Conservation (phyloP, 2,113 vertebrate genomes). For the Tragulus kanchil region DNA sequence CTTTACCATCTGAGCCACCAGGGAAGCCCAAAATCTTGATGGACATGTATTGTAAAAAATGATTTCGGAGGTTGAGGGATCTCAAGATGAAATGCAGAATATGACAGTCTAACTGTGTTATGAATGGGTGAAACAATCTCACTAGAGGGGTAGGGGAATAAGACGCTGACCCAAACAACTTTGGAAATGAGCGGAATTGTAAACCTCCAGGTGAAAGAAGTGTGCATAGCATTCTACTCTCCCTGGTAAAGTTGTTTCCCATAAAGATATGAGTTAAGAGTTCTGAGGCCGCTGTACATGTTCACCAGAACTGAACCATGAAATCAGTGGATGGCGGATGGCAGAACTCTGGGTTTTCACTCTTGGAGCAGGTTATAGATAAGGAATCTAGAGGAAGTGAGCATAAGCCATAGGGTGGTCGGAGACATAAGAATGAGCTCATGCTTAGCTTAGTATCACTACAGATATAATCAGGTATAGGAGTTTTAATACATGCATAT, state of each 20-base stretch:
- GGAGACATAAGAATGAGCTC: neutral
- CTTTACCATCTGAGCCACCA: too few relatives aligned
- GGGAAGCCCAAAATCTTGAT: too few relatives aligned
- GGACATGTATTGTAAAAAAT: neutral
- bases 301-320: neutral
- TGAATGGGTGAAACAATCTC: neutral
- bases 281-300: neutral
- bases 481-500: neutral
- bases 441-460: neutral
- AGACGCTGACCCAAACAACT: neutral
- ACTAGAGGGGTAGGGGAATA: neutral
- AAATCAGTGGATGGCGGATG: neutral
- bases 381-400: neutral
- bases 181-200: neutral
- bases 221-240: accelerated
- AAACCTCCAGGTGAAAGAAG: neutral
- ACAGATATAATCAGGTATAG: too few relatives aligned
- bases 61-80: neutral
- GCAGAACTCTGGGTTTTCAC: neutral
- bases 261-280: neutral
- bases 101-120: neutral
- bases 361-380: neutral
- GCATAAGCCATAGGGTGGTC: neutral
- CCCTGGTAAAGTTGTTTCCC: neutral
- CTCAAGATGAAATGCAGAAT: neutral